Evolutionary conservation across 2,797 vertebrate species (phyloP).

Genomic region (Florisuga fusca): DNA sequence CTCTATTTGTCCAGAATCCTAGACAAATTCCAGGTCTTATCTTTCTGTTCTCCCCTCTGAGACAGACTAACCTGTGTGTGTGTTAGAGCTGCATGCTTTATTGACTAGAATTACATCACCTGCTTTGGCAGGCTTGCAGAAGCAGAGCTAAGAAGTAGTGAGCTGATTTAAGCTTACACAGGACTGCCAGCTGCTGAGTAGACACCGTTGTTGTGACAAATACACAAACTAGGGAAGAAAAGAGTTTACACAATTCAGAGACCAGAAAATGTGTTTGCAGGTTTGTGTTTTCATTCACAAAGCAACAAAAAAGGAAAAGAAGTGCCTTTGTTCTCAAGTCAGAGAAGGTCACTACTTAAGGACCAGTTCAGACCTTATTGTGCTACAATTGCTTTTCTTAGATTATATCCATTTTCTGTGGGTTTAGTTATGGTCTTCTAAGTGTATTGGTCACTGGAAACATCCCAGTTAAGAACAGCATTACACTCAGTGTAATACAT

Average conservation of each 20-base stretch:
- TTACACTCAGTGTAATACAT: neutral
- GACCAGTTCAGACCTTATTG: neutral
- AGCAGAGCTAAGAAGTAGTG: neutral
- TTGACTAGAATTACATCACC: conserved; percentile 16
- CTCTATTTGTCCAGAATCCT: neutral
- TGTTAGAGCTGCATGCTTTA: conserved; percentile 2
- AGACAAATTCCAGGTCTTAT: neutral
- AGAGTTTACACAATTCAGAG: neutral
- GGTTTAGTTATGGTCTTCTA: neutral
- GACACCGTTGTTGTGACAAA: neutral
- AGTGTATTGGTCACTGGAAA: neutral
- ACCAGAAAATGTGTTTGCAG: neutral
- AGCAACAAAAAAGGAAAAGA: neutral
- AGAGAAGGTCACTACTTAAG: neutral
- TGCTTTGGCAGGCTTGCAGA: conserved; percentile 3
- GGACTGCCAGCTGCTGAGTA: conserved; percentile 6
- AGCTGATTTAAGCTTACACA: neutral
- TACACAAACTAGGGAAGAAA: neutral
- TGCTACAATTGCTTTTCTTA: neutral
- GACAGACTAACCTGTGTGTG: neutral
- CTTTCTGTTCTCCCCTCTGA: neutral
- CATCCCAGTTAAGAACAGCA: neutral
- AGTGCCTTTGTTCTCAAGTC: conserved; percentile 32
- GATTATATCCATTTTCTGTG: neutral
- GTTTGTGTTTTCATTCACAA: neutral